Conservation (phyloP, 2,888 invertebrate species). For the Zaprionus obscuricornis region DNA sequence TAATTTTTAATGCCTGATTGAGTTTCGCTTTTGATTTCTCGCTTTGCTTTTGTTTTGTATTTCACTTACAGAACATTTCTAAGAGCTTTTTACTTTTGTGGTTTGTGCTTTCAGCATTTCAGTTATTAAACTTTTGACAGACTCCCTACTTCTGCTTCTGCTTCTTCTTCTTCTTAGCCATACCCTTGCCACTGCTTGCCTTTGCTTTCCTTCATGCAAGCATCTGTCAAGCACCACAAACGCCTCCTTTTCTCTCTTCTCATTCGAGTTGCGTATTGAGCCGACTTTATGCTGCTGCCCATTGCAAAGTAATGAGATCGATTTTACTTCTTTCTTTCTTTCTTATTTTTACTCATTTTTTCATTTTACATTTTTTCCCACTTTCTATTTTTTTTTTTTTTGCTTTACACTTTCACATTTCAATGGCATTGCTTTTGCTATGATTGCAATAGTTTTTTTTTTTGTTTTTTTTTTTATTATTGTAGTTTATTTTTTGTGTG, state of each 20-base stretch:
- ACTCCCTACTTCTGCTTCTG: neutral
- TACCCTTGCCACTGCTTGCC: too few species aligned
- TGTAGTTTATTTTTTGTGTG: constrained; percentile 9
- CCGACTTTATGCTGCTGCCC: constrained; percentile 53
- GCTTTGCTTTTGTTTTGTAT: constrained; percentile 59
- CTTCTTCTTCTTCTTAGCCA: too few species aligned
- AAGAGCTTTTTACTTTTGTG: constrained; percentile 60
- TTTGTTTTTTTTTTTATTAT: constrained; percentile 23
- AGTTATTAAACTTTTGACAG: constrained; percentile 68
- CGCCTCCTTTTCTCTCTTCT: too few species aligned
- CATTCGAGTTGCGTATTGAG: neutral
- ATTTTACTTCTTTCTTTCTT: constrained; percentile 59
- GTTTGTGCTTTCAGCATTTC: constrained; percentile 71
- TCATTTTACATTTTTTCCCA: neutral
- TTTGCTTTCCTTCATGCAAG: too few species aligned
- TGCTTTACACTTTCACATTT: constrained; percentile 57
- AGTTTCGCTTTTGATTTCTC: constrained; percentile 73
- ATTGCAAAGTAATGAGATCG: constrained; percentile 78
- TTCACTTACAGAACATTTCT: constrained; percentile 53
- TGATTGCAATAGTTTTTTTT: constrained; percentile 35
- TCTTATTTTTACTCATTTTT: constrained; percentile 10
- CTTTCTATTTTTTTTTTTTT: constrained; percentile 8
- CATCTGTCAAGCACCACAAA: too few species aligned
- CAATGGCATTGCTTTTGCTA: constrained; percentile 20
- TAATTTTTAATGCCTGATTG: constrained; percentile 79